A percentile compares a stretch with the other conserved stretches of the same genome.
Conservation (phyloP, 2,113 vertebrate species). For the Strix aluco region DNA sequence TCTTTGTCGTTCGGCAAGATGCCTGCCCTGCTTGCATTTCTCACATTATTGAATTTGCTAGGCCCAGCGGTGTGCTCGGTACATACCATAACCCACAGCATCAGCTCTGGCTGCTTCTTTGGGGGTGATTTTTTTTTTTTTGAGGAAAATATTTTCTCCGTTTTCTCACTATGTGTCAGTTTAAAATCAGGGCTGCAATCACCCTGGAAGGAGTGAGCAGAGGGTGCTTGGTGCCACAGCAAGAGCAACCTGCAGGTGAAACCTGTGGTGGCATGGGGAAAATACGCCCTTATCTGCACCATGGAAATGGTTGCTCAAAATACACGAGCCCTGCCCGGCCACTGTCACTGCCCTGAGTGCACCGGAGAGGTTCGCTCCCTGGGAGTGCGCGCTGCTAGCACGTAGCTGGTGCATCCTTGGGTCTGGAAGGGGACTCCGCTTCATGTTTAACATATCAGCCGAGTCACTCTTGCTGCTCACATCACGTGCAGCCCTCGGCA, state of each 20-base stretch:
- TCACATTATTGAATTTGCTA: background rate
- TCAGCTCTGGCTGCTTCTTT: background rate
- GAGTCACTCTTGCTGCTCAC: constrained; percentile 48
- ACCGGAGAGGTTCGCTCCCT: constrained; percentile 1
- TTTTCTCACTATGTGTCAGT: background rate
- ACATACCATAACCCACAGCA: background rate
- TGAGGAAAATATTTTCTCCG: background rate
- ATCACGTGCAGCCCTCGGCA: constrained; percentile 34
- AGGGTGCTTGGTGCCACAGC: background rate
- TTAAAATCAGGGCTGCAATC: constrained; percentile 13
- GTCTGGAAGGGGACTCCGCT: constrained; percentile 62
- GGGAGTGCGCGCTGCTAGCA: constrained; percentile 1
- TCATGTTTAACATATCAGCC: constrained; percentile 55
- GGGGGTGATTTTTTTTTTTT: background rate
- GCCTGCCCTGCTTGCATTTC: background rate
- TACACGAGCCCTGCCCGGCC: background rate
- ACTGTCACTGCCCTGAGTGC: background rate
- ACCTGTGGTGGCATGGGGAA: background rate
- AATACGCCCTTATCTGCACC: background rate
- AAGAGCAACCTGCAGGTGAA: background rate
- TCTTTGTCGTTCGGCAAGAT: background rate
- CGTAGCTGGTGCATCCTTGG: background rate
- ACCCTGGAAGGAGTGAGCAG: background rate
- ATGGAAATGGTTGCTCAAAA: constrained; percentile 9
- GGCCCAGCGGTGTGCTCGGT: background rate